Evolutionary conservation across 2,797 vertebrate genomes (phyloP).

Genomic region (Euphonia xanthogaster): DNA sequence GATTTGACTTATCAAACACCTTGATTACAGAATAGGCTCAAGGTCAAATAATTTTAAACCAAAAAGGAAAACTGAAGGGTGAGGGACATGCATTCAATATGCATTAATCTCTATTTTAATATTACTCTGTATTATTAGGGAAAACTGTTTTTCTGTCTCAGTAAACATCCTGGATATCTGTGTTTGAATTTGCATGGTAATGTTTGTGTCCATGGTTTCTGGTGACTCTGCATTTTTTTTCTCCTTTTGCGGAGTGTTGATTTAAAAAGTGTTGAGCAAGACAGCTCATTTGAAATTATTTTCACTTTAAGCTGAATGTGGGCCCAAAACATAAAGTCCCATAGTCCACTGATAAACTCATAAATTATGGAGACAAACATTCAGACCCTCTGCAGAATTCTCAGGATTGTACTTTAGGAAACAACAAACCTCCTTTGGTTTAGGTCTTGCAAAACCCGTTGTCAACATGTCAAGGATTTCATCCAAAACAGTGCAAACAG

Average conservation of each 20-base stretch:
- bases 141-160: background rate
- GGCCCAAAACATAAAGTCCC: background rate
- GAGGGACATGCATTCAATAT: background rate
- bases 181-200: background rate
- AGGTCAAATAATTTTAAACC: constrained; percentile 9
- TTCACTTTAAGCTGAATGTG: background rate
- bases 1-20: constrained; percentile 51
- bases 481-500: background rate
- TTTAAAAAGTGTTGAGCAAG: background rate
- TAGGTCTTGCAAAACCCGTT: background rate
- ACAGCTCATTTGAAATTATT: background rate
- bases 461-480: background rate
- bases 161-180: background rate
- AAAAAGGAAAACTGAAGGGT: background rate
- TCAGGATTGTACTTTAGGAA: background rate
- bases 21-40: constrained; percentile 38
- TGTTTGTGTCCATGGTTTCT: background rate
- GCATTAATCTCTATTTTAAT: background rate
- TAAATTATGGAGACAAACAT: background rate
- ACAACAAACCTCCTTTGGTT: background rate
- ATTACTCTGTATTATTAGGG: background rate
- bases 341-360: background rate
- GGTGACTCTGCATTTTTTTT: background rate
- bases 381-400: background rate
- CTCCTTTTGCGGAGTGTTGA: background rate